phyloP scores from a whole-genome alignment of 2,888 invertebrate species.

The Pachycephus smyrnensis region DNA sequence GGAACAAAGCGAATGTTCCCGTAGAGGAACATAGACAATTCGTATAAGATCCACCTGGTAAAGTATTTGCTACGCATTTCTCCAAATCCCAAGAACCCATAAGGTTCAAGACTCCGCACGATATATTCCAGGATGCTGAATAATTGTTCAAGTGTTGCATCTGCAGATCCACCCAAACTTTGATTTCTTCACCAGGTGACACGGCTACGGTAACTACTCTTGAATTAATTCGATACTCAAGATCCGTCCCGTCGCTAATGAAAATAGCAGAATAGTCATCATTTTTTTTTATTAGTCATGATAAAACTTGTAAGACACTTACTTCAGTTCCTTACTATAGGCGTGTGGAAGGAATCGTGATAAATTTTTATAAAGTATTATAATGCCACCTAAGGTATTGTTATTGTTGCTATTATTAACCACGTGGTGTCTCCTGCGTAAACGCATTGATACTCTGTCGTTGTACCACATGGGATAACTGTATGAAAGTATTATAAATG shows the following conservation, averaged over 20 bases:
- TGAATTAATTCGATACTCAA: conserved; percentile 76
- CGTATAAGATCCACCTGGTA: conserved; percentile 66
- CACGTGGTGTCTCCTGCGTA: conserved; percentile 37
- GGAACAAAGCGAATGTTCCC: conserved; percentile 75
- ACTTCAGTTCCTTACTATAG: conserved; percentile 74
- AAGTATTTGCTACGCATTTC: conserved; percentile 68
- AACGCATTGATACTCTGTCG: conserved; percentile 62
- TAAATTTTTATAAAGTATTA: conserved; percentile 75
- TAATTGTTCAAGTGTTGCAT: conserved; percentile 69
- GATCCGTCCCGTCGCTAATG: conserved; percentile 74
- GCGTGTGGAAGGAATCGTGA: conserved; percentile 74
- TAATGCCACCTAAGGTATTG: conserved; percentile 62
- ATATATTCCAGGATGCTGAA: conserved; percentile 66
- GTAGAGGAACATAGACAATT: conserved; percentile 73
- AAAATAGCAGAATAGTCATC: background rate
- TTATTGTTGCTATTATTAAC: conserved; percentile 35
- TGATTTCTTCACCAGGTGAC: conserved; percentile 42
- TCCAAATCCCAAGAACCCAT: conserved; percentile 74
- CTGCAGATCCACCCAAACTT: conserved; percentile 68
- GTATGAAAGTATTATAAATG: conserved; percentile 22
- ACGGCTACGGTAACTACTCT: conserved; percentile 68
- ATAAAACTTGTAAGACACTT: conserved; percentile 56
- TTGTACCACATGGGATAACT: conserved; percentile 68
- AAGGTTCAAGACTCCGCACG: conserved; percentile 67
- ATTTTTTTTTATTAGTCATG: conserved; percentile 30